Conservation (phyloP, 2,113 vertebrate species). For the Clarias gariepinus region DNA sequence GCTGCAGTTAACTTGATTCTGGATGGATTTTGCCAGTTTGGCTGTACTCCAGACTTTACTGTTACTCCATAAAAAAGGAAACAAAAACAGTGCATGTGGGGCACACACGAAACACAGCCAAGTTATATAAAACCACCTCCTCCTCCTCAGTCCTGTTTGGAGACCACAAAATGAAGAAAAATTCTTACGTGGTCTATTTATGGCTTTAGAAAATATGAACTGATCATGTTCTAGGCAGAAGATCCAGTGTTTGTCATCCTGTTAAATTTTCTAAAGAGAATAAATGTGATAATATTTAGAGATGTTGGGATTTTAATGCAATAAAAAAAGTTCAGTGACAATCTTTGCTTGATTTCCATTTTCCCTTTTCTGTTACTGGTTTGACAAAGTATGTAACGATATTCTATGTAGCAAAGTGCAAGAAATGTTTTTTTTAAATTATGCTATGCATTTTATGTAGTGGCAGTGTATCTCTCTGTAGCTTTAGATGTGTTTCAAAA, state of each 20-base stretch:
- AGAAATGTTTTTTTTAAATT: too few relatives aligned
- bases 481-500: too few relatives aligned
- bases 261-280: neutral
- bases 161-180: slow-evolving; percentile 19
- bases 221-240: neutral
- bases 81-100: neutral
- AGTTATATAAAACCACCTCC: slow-evolving; percentile 34
- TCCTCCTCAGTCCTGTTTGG: slow-evolving; percentile 29
- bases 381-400: too few relatives aligned
- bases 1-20: slow-evolving; percentile 14
- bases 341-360: too few relatives aligned
- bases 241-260: neutral
- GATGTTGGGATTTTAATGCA: too few relatives aligned
- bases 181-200: neutral
- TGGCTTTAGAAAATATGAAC: neutral
- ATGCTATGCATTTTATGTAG: too few relatives aligned
- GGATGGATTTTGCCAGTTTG: slow-evolving; percentile 13
- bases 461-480: too few relatives aligned
- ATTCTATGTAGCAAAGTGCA: too few relatives aligned
- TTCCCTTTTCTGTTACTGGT: too few relatives aligned
- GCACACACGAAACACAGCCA: slow-evolving; percentile 12
- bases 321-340: too few relatives aligned
- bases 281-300: neutral
- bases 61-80: neutral
- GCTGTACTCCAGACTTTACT: slow-evolving; percentile 16